These are phyloP conservation scores for Cavia aperea DNA, from an alignment of 2,113 vertebrate genomes.

Conservation along the genomic window DNA sequence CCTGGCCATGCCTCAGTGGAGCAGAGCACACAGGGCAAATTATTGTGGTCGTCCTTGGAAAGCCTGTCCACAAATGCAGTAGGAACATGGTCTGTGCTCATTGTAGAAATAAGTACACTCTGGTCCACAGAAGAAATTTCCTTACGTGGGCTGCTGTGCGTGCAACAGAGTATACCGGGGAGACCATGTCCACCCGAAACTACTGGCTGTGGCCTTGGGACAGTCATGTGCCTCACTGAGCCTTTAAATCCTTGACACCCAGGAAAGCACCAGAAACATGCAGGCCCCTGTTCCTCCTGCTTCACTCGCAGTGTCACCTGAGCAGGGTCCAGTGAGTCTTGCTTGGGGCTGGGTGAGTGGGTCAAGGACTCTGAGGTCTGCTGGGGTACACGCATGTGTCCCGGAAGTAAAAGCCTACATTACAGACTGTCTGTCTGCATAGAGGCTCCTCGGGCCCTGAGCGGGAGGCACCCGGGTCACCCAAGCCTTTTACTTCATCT, in stretches of 20 bases:
- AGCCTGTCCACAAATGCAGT: neutral
- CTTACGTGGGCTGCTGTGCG: neutral
- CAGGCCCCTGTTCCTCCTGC: neutral
- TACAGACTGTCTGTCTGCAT: neutral
- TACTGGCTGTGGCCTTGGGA: neutral
- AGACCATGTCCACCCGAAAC: neutral
- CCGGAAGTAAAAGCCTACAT: neutral
- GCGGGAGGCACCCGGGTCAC: neutral
- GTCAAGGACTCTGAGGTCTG: neutral
- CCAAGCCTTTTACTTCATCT: conserved; percentile 47
- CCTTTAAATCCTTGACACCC: neutral
- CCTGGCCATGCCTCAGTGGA: neutral
- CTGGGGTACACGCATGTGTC: neutral
- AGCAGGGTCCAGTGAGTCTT: neutral
- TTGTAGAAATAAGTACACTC: neutral
- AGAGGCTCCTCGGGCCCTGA: neutral
- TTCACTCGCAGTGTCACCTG: neutral
- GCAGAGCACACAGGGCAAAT: neutral
- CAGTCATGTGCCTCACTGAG: neutral
- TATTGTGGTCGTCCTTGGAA: neutral
- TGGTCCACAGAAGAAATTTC: neutral
- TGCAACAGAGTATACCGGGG: neutral
- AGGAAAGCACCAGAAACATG: neutral
- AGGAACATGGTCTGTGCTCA: neutral
- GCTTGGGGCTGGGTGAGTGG: neutral